Evolutionary conservation across 2,113 vertebrate genomes (phyloP).

Genomic region (Oreotrochilus melanogaster): DNA sequence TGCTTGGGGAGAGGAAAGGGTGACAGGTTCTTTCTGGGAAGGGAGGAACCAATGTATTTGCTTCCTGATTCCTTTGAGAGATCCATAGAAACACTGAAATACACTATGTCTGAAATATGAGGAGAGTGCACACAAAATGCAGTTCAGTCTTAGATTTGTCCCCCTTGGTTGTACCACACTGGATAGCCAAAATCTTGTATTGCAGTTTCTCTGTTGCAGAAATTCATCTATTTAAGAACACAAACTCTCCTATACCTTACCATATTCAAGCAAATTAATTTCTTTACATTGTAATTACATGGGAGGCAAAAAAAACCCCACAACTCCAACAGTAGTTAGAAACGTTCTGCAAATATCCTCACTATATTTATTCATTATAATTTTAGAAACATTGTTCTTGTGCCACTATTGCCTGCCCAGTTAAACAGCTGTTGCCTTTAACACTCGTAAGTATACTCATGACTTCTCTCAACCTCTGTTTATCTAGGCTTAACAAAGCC

Average conservation of each 20-base stretch:
- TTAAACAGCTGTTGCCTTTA: background rate
- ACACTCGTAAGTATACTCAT: background rate
- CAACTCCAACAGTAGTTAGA: background rate
- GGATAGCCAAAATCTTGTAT: background rate
- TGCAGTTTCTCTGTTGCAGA: background rate
- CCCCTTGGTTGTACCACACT: background rate
- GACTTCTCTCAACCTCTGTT: background rate
- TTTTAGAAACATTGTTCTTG: background rate
- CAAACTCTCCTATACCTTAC: background rate
- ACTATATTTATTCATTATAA: background rate
- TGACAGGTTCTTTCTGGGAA: background rate
- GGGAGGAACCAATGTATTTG: background rate
- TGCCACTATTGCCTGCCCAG: background rate
- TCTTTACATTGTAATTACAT: background rate
- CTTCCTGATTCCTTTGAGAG: background rate
- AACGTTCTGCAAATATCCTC: background rate
- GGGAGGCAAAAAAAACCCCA: background rate
- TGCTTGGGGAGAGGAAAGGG: fast-evolving
- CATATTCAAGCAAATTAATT: background rate
- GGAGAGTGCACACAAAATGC: background rate
- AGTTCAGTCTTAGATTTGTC: background rate
- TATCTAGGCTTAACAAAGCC: slow-evolving; percentile 7
- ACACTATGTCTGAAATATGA: background rate
- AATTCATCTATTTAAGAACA: background rate
- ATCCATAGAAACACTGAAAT: background rate